phyloP scores from a whole-genome alignment of 2,113 vertebrate species.

The Periophthalmus modestus region DNA sequence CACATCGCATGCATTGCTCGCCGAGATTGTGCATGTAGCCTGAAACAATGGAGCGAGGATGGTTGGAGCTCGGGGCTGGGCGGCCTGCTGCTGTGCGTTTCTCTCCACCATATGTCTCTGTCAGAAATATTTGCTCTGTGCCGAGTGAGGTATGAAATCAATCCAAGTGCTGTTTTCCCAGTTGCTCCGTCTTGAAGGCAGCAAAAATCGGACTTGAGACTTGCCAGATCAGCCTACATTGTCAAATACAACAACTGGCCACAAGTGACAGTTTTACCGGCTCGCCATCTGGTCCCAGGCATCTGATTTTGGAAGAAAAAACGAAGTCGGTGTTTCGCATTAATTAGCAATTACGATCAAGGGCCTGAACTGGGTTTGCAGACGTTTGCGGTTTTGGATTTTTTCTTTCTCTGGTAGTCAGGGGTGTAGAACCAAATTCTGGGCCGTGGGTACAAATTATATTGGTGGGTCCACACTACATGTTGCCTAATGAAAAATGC shows the following conservation, averaged over 20 bases:
- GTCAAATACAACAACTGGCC: slow-evolving; percentile 64
- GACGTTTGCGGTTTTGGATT: not conserved
- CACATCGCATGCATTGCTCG: slow-evolving; percentile 44
- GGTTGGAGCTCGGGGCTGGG: slow-evolving; percentile 47
- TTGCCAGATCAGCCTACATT: slow-evolving; percentile 58
- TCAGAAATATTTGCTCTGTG: slow-evolving; percentile 66
- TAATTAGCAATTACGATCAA: slow-evolving; percentile 51
- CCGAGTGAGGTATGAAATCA: slow-evolving; percentile 66
- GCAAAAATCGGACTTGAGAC: slow-evolving; percentile 47
- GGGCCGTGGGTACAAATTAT: no score
- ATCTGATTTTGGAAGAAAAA: slow-evolving; percentile 46
- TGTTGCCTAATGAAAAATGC: no score
- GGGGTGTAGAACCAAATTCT: no score
- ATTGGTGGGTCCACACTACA: no score
- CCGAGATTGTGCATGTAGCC: slow-evolving; percentile 47
- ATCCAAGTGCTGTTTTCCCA: slow-evolving; percentile 59
- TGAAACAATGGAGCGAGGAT: slow-evolving; percentile 62
- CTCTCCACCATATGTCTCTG: slow-evolving; percentile 72
- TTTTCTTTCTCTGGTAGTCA: not conserved
- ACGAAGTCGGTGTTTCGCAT: slow-evolving; percentile 37
- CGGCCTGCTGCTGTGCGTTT: slow-evolving; percentile 62
- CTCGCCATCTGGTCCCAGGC: slow-evolving; percentile 58
- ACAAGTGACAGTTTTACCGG: slow-evolving; percentile 44
- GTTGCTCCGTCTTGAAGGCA: slow-evolving; percentile 51
- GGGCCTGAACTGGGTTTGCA: slow-evolving; percentile 8